Percentiles rank a stretch among this genome's conserved stretches.
Evolutionary conservation across 2,113 vertebrate species (phyloP).

Genomic region (Typhlomys cinereus): DNA sequence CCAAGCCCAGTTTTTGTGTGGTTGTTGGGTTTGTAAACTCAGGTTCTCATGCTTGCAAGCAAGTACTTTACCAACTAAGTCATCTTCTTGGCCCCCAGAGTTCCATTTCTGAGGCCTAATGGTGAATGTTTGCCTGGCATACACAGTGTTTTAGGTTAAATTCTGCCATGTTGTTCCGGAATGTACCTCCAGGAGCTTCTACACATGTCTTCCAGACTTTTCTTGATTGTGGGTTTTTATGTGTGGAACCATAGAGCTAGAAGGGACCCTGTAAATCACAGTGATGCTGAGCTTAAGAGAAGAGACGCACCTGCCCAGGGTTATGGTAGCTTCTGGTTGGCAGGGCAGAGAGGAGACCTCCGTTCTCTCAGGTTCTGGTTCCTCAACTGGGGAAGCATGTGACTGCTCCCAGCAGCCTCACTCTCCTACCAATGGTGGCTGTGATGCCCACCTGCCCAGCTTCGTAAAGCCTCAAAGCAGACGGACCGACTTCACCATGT

Average conservation of each 20-base stretch:
- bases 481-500: conserved; percentile 55
- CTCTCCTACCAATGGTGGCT: background rate
- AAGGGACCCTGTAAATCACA: background rate
- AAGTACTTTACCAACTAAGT: too few species aligned
- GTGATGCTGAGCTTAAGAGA: background rate
- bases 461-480: conserved; percentile 36
- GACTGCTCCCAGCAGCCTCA: background rate
- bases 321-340: background rate
- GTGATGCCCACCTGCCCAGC: background rate
- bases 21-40: too few species aligned
- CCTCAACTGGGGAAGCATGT: background rate
- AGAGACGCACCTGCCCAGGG: background rate
- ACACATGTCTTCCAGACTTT: background rate
- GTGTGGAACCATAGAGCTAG: background rate
- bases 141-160: background rate
- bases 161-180: background rate
- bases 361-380: background rate
- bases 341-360: background rate
- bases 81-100: background rate
- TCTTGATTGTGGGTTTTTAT: background rate
- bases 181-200: background rate
- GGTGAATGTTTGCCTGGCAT: background rate
- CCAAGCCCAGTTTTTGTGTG: too few species aligned
- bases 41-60: too few species aligned
- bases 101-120: background rate